These are phyloP conservation scores for Nomia melanderi DNA, from an alignment of 1,140 invertebrate species.

Conservation along the genomic window DNA sequence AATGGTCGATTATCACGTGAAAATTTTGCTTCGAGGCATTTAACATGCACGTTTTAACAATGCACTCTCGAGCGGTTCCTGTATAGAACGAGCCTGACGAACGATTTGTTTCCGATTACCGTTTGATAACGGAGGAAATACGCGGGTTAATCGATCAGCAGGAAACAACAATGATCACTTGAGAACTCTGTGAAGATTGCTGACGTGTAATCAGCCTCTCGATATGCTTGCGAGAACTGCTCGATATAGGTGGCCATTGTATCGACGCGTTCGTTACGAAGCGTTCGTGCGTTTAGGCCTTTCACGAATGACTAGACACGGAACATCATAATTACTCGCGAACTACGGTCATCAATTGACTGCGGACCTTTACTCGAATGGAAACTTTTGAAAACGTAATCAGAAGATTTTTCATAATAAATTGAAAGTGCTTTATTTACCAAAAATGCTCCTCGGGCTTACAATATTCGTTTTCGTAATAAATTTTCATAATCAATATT, in stretches of 20 bases:
- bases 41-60: not conserved
- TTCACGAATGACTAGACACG: not conserved
- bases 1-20: too few relatives aligned
- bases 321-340: not conserved
- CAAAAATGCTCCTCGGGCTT: too few relatives aligned
- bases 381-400: too few relatives aligned
- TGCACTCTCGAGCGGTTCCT: not conserved
- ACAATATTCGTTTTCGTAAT: too few relatives aligned
- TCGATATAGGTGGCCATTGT: conserved; percentile 6
- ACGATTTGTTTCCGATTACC: conserved; percentile 17
- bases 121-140: conserved; percentile 5
- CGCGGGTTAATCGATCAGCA: conserved; percentile 16
- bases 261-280: conserved; percentile 26
- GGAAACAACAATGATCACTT: conserved; percentile 34
- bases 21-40: not conserved
- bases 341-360: too few relatives aligned
- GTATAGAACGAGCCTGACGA: too few relatives aligned
- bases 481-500: too few relatives aligned
- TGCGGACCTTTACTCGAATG: too few relatives aligned
- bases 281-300: conserved; percentile 12
- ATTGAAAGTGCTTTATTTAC: too few relatives aligned
- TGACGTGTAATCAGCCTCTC: conserved; percentile 31
- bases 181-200: conserved; percentile 12
- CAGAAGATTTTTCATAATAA: too few relatives aligned
- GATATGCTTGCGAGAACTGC: conserved; percentile 13